A percentile compares a stretch with the other conserved stretches of the same genome.
Evolutionary conservation across 2,888 invertebrate genomes (phyloP).

Genomic region (Branchipolynoe longqiensis): DNA sequence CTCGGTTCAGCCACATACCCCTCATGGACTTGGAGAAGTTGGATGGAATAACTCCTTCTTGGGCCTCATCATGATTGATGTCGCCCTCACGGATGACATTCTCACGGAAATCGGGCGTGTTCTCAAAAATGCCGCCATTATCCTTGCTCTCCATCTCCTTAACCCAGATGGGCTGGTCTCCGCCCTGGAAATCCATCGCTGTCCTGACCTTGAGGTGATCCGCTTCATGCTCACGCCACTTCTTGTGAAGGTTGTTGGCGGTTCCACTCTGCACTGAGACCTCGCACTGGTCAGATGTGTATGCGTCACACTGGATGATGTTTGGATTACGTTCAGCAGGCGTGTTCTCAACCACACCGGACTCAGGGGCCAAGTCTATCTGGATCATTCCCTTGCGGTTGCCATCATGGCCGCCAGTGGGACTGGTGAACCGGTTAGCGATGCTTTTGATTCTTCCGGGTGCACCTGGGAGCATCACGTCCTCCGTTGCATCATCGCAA

Average conservation of each 20-base stretch:
- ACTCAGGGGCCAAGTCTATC: slow-evolving; percentile 56
- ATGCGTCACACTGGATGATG: slow-evolving; percentile 22
- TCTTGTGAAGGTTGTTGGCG: slow-evolving; percentile 61
- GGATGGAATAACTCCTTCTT: not conserved
- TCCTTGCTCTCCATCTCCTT: slow-evolving; percentile 64
- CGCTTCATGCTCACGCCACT: slow-evolving; percentile 56
- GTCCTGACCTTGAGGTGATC: slow-evolving; percentile 24
- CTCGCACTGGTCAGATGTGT: slow-evolving; percentile 35
- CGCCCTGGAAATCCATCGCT: slow-evolving; percentile 20
- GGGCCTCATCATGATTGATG: slow-evolving; percentile 35
- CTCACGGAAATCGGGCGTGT: slow-evolving; percentile 63
- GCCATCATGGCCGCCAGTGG: not conserved
- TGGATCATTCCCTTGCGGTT: slow-evolving; percentile 30
- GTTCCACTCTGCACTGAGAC: slow-evolving; percentile 57
- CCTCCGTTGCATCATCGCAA: slow-evolving; percentile 48
- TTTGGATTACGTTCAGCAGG: slow-evolving; percentile 27
- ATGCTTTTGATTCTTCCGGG: slow-evolving; percentile 47
- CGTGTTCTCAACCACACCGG: slow-evolving; percentile 61
- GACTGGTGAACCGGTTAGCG: slow-evolving; percentile 34
- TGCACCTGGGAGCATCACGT: slow-evolving; percentile 54
- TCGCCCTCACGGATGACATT: slow-evolving; percentile 67
- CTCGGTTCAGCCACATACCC: slow-evolving; percentile 53
- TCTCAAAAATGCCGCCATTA: slow-evolving; percentile 68
- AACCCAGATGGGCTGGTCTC: slow-evolving; percentile 62
- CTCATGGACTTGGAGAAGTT: slow-evolving; percentile 27